Conservation (phyloP, 2,113 vertebrate species). For the Pygoscelis antarcticus region DNA sequence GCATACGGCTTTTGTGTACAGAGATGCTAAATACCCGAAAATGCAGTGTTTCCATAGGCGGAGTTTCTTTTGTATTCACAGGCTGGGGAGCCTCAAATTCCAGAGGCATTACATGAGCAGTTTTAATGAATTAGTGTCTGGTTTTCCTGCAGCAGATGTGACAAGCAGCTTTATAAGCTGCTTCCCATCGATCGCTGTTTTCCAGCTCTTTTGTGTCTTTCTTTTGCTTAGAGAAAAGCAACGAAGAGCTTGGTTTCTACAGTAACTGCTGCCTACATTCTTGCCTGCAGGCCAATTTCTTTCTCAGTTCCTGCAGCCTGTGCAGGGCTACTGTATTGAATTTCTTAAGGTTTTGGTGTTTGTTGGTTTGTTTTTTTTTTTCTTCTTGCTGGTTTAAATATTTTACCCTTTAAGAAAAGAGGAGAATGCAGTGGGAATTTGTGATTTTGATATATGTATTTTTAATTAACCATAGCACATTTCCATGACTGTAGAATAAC, state of each 20-base stretch:
- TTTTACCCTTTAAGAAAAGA: not conserved
- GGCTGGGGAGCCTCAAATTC: slow-evolving; percentile 76
- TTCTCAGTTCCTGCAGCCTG: slow-evolving; percentile 50
- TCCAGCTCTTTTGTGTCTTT: slow-evolving; percentile 74
- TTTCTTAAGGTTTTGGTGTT: slow-evolving; percentile 39
- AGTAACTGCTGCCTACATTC: slow-evolving; percentile 74
- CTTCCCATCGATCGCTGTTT: slow-evolving; percentile 72
- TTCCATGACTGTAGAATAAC: not conserved
- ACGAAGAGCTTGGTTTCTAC: slow-evolving; percentile 74
- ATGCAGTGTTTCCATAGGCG: slow-evolving; percentile 71
- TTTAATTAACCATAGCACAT: not conserved
- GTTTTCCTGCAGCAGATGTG: slow-evolving; percentile 76
- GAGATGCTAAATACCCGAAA: slow-evolving; percentile 67
- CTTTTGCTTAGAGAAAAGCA: slow-evolving; percentile 69
- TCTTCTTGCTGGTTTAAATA: slow-evolving; percentile 16
- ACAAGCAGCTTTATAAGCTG: slow-evolving; percentile 76
- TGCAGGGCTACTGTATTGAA: slow-evolving; percentile 54
- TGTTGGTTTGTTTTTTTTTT: not conserved
- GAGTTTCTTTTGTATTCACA: slow-evolving; percentile 72
- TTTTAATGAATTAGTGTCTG: slow-evolving; percentile 77
- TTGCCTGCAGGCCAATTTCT: slow-evolving; percentile 64
- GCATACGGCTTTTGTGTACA: slow-evolving; percentile 43
- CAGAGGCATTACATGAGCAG: slow-evolving; percentile 77
- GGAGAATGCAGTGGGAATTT: not conserved
- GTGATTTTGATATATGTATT: not conserved